Conservation (phyloP, 2,113 vertebrate genomes). For the Herpetotheres cachinnans region DNA sequence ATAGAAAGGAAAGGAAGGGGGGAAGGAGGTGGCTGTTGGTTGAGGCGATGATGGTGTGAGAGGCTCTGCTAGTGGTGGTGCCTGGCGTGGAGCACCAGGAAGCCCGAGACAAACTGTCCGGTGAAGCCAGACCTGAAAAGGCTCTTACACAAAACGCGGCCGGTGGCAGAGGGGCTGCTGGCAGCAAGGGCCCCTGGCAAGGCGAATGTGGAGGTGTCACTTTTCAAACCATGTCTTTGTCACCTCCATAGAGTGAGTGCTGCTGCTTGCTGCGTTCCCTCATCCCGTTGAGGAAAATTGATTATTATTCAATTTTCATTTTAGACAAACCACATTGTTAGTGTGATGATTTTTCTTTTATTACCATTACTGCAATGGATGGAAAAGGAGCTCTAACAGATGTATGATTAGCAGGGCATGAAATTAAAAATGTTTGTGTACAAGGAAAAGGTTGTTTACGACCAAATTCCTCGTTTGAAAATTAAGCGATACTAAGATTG, state of each 20-base stretch:
- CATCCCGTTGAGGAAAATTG: conserved; percentile 37
- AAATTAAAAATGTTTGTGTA: conserved; percentile 77
- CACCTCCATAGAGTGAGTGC: not conserved
- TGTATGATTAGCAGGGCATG: conserved; percentile 79
- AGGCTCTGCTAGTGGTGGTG: not conserved
- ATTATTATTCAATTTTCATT: conserved; percentile 65
- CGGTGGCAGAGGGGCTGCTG: not conserved
- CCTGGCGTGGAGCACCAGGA: not conserved
- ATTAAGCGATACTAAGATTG: conserved; percentile 54
- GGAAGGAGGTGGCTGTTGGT: not conserved
- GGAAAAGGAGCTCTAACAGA: conserved; percentile 70
- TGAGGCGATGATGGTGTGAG: accelerated
- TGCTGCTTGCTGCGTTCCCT: not conserved
- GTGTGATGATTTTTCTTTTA: conserved; percentile 59
- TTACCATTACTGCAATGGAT: conserved; percentile 24
- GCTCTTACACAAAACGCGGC: not conserved
- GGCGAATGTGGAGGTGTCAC: accelerated
- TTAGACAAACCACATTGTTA: conserved; percentile 66
- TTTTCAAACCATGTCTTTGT: not conserved
- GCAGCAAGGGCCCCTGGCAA: not conserved
- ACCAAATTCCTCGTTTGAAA: conserved; percentile 64
- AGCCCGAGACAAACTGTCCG: not conserved
- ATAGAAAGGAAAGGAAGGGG: not conserved
- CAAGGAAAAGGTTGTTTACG: conserved; percentile 72
- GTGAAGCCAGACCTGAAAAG: not conserved